Conservation (phyloP, 2,888 invertebrate genomes). For the Belgica antarctica region DNA sequence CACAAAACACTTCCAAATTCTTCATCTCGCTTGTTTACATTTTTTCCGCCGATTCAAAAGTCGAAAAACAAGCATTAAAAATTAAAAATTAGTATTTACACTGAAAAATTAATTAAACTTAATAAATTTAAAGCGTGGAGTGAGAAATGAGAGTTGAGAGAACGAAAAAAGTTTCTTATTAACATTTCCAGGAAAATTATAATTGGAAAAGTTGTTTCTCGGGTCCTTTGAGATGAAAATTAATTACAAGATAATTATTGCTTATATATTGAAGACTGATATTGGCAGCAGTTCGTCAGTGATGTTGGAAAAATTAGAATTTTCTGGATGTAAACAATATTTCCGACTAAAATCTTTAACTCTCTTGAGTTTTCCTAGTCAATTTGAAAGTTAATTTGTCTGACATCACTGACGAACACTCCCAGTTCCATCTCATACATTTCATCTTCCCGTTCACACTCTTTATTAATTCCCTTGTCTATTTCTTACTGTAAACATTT, state of each 20-base stretch:
- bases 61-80: constrained; percentile 9
- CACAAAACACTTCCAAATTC: not conserved
- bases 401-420: too few species aligned
- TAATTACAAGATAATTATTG: constrained; percentile 36
- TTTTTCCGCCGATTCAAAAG: constrained; percentile 8
- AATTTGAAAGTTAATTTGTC: too few species aligned
- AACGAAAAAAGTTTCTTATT: constrained; percentile 4
- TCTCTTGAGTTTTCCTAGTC: too few species aligned
- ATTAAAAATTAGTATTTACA: constrained; percentile 33
- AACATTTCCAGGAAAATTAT: constrained; percentile 28
- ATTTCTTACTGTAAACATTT: constrained; percentile 25
- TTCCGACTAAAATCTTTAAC: too few species aligned
- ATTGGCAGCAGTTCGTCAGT: too few species aligned
- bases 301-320: too few species aligned
- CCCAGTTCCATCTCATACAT: not conserved
- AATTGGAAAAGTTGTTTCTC: constrained; percentile 37
- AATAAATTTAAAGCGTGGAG: constrained; percentile 15
- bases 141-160: not conserved
- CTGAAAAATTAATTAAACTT: constrained; percentile 32
- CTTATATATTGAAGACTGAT: constrained; percentile 33
- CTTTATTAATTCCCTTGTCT: not conserved
- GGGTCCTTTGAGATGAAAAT: constrained; percentile 17
- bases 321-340: too few species aligned
- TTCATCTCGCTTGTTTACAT: not conserved
- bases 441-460: not conserved